Conservation (phyloP, 2,888 invertebrate genomes). For the Cancer borealis region DNA sequence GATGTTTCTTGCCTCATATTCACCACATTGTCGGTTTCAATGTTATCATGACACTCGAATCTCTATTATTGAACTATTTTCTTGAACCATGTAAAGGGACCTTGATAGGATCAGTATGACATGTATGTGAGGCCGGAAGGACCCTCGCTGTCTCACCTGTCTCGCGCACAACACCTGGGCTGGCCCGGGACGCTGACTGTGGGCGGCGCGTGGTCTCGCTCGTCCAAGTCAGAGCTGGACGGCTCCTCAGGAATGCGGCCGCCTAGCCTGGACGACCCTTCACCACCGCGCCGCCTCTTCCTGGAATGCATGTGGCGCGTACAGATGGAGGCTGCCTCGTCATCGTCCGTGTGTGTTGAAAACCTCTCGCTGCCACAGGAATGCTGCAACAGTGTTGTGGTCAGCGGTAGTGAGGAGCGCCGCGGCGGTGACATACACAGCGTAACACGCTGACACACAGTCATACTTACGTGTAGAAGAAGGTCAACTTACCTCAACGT, state of each 20-base stretch:
- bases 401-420: not conserved
- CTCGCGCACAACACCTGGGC: conserved; percentile 58
- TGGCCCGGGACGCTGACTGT: conserved; percentile 59
- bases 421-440: not conserved
- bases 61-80: too few species aligned
- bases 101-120: too few species aligned
- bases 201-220: conserved; percentile 66
- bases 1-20: too few species aligned
- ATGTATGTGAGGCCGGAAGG: too few species aligned
- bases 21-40: too few species aligned
- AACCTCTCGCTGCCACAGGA: conserved; percentile 55
- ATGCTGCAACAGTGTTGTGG: conserved; percentile 27
- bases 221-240: conserved; percentile 66
- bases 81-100: too few species aligned
- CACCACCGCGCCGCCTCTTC: conserved; percentile 61
- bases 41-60: too few species aligned
- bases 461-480: not conserved
- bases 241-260: conserved; percentile 55
- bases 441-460: not conserved
- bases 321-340: conserved; percentile 49
- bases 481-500: conserved; percentile 61
- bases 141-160: conserved; percentile 32
- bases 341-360: conserved; percentile 60
- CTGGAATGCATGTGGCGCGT: conserved; percentile 50
- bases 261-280: conserved; percentile 2